A percentile compares a stretch with the other conserved stretches of the same genome.
phyloP scores from a whole-genome alignment of 2,797 vertebrate species.

The Manis pentadactyla region DNA sequence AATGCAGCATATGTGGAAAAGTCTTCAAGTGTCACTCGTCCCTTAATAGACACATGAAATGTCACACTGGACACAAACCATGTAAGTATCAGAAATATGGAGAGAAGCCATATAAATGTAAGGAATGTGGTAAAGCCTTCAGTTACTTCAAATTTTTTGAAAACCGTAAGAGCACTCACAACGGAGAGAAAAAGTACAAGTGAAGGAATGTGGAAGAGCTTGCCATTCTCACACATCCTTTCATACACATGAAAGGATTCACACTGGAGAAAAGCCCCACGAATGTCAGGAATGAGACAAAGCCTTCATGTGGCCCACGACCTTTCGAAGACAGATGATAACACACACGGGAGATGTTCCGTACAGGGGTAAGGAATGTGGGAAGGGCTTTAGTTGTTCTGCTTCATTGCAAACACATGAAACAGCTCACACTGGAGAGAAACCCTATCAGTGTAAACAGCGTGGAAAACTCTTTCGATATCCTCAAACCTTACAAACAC shows the following conservation, averaged over 20 bases:
- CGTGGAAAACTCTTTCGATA: too few species aligned
- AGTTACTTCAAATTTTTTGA: neutral
- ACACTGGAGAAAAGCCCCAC: constrained; percentile 59
- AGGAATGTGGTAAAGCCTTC: neutral
- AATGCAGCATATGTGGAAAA: neutral
- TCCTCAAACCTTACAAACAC: too few species aligned
- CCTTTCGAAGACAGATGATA: constrained; percentile 24
- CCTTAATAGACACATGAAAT: neutral
- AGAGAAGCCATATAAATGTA: neutral
- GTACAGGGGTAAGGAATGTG: constrained; percentile 30
- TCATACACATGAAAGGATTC: neutral
- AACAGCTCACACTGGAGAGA: constrained; percentile 60
- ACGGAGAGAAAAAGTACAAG: neutral
- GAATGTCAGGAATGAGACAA: constrained; percentile 35
- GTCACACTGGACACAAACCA: neutral
- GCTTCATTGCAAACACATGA: constrained; percentile 9
- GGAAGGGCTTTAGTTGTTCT: constrained; percentile 47
- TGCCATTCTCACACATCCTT: neutral
- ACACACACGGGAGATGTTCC: neutral
- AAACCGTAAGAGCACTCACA: neutral
- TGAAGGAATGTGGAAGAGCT: neutral
- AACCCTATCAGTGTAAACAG: neutral
- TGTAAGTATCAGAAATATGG: neutral
- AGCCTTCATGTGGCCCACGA: neutral
- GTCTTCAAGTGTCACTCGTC: neutral